These are phyloP conservation scores for Megalonaias nervosa DNA, from an alignment of 1,140 invertebrate genomes.

Conservation along the genomic window DNA sequence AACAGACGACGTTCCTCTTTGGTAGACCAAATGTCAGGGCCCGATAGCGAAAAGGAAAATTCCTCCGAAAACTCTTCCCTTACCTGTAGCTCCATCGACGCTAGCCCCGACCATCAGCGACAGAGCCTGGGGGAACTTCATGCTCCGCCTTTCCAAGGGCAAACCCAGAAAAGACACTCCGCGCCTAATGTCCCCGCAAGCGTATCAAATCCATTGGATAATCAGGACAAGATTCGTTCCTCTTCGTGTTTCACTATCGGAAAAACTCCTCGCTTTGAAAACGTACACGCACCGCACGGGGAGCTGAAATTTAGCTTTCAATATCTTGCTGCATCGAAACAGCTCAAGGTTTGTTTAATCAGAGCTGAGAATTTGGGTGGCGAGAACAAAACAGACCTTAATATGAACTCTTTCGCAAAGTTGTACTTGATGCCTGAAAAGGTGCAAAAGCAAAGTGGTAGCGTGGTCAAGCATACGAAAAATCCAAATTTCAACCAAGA, in stretches of 20 bases:
- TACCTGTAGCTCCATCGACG: conserved; percentile 12
- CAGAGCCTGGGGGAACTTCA: conserved; percentile 18
- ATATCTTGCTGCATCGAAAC: conserved; percentile 54
- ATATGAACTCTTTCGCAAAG: conserved; percentile 55
- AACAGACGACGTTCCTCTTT: conserved; percentile 60
- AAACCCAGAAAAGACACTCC: conserved; percentile 54
- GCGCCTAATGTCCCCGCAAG: conserved; percentile 44
- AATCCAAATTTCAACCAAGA: conserved; percentile 63
- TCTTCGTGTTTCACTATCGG: conserved; percentile 34
- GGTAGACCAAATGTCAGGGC: conserved; percentile 22
- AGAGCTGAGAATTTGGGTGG: conserved; percentile 62
- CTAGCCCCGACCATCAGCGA: conserved; percentile 10
- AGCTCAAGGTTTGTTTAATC: conserved; percentile 61
- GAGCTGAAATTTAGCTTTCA: conserved; percentile 68
- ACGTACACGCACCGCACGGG: conserved; percentile 53
- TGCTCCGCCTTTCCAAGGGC: conserved; percentile 7
- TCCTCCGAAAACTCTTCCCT: conserved; percentile 17
- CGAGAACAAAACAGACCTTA: conserved; percentile 46
- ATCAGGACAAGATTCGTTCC: conserved; percentile 33
- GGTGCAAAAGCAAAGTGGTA: conserved; percentile 61
- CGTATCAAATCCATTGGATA: conserved; percentile 2
- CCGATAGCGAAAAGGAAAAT: conserved; percentile 8
- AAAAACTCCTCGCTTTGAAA: conserved; percentile 13
- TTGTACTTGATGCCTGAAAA: conserved; percentile 66
- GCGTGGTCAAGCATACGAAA: conserved; percentile 58